These are phyloP conservation scores for Drosophila leontia DNA, from an alignment of 1,140 invertebrate species.

Conservation along the genomic window DNA sequence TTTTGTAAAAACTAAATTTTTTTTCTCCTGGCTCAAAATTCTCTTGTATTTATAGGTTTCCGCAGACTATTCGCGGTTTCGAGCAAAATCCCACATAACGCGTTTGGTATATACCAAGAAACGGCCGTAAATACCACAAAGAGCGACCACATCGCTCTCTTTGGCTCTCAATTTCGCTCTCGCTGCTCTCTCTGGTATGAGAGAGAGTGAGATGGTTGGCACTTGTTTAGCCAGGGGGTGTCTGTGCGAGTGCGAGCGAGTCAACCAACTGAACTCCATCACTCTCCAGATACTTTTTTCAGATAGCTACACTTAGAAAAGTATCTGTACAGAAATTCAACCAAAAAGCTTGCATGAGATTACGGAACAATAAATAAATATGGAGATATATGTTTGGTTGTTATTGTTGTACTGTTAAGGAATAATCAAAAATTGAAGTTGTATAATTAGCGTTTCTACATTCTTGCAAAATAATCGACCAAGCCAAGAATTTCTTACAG, in stretches of 20 bases:
- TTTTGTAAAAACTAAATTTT: slow-evolving; percentile 29
- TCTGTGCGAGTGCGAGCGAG: slow-evolving; percentile 33
- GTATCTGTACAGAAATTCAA: background rate
- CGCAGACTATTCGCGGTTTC: too few relatives aligned
- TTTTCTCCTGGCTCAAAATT: slow-evolving; percentile 26
- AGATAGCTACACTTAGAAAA: slow-evolving; percentile 21
- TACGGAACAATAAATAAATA: background rate
- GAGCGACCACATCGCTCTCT: background rate
- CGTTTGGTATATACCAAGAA: too few relatives aligned
- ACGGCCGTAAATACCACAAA: too few relatives aligned
- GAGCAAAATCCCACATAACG: too few relatives aligned
- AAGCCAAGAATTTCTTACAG: background rate
- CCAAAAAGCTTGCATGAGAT: background rate
- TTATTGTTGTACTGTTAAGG: background rate
- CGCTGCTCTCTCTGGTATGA: background rate
- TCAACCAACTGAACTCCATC: background rate
- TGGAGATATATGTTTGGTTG: background rate
- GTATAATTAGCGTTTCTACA: background rate
- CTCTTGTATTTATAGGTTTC: slow-evolving; percentile 13
- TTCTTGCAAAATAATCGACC: background rate
- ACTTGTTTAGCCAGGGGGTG: slow-evolving; percentile 34
- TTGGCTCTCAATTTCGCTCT: background rate
- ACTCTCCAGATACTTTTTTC: slow-evolving; percentile 57
- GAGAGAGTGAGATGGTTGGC: slow-evolving; percentile 20
- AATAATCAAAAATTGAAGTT: background rate